Percentiles rank a stretch among this genome's conserved stretches.
Evolutionary conservation across 2,797 vertebrate genomes (phyloP).

Genomic region (Rhinogobio ventralis): DNA sequence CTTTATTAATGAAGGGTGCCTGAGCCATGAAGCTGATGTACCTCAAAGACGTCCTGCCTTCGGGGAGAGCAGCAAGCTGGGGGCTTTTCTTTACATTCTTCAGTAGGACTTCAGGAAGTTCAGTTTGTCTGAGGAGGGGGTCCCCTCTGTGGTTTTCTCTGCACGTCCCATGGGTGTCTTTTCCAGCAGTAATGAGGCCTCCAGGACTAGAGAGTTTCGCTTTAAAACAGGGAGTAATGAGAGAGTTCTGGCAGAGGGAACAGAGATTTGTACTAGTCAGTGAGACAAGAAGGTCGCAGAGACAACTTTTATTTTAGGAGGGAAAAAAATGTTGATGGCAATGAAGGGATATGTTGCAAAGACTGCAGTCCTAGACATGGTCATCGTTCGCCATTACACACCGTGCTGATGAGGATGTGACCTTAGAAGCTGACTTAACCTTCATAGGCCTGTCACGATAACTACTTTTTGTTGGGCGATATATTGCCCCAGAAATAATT

Average conservation of each 20-base stretch:
- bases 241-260: slow-evolving; percentile 79
- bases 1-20: slow-evolving; percentile 65
- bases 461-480: too few relatives aligned
- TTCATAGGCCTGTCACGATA: too few relatives aligned
- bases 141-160: slow-evolving; percentile 77
- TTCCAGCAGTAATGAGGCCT: slow-evolving; percentile 85
- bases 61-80: slow-evolving; percentile 72
- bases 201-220: slow-evolving; percentile 79
- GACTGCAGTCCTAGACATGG: slow-evolving; percentile 69
- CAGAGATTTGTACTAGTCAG: slow-evolving; percentile 77
- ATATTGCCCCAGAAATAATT: too few relatives aligned
- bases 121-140: slow-evolving; percentile 73
- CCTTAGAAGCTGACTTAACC: slow-evolving; percentile 46
- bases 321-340: slow-evolving; percentile 72
- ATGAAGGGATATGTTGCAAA: slow-evolving; percentile 79
- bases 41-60: slow-evolving; percentile 83
- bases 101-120: slow-evolving; percentile 77
- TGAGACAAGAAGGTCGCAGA: slow-evolving; percentile 79
- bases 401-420: slow-evolving; percentile 53
- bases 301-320: slow-evolving; percentile 80
- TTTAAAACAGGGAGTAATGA: slow-evolving; percentile 82
- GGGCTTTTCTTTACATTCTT: slow-evolving; percentile 75
- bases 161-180: slow-evolving; percentile 82
- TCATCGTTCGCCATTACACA: slow-evolving; percentile 69
- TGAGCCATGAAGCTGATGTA: slow-evolving; percentile 76